These are phyloP conservation scores for Blera fallax DNA, from an alignment of 2,888 invertebrate species.

Conservation along the genomic window DNA sequence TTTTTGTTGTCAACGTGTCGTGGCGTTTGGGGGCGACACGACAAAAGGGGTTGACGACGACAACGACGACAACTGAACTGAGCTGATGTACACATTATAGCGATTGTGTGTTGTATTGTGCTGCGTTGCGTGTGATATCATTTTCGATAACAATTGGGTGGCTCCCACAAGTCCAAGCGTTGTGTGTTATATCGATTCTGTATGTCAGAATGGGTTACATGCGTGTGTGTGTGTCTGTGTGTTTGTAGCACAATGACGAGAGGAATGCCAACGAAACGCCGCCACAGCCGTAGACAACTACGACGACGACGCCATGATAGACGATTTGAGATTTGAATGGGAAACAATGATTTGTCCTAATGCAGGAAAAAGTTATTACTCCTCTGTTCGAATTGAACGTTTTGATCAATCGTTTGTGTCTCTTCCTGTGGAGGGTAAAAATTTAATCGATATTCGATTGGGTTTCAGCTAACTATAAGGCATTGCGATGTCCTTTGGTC, in stretches of 20 bases:
- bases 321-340: constrained; percentile 65
- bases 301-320: constrained; percentile 42
- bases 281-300: not conserved
- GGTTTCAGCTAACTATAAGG: not conserved
- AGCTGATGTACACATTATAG: constrained; percentile 25
- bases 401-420: constrained; percentile 54
- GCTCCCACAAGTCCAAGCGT: constrained; percentile 62
- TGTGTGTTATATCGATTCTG: constrained; percentile 53
- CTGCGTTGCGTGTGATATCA: constrained; percentile 69
- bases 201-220: not conserved
- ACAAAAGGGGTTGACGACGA: constrained; percentile 20
- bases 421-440: constrained; percentile 3
- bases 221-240: not conserved
- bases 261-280: not conserved
- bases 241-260: not conserved
- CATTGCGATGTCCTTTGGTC: constrained; percentile 9
- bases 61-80: constrained; percentile 16
- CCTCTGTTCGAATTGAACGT: constrained; percentile 52
- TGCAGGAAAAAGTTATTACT: constrained; percentile 64
- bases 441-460: constrained; percentile 67
- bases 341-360: constrained; percentile 68
- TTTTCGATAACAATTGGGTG: constrained; percentile 71
- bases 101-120: constrained; percentile 41
- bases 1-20: constrained; percentile 37
- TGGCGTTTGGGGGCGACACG: not conserved